These are phyloP conservation scores for Harpagifer antarcticus DNA, from an alignment of 2,797 vertebrate species.

Conservation along the genomic window DNA sequence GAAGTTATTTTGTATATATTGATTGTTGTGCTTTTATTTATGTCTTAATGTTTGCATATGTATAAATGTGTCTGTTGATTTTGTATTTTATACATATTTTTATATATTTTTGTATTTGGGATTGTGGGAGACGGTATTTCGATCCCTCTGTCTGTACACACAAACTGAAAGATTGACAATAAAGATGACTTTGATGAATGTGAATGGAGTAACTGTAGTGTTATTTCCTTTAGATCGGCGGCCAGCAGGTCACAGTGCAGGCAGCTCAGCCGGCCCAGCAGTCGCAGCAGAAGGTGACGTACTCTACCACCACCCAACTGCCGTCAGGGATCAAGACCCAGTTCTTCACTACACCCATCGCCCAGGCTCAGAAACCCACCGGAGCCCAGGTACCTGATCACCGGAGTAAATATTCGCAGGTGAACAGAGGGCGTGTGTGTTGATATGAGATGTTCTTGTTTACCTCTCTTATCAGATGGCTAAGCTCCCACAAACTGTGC, in stretches of 20 bases:
- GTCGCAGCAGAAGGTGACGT: constrained; percentile 88
- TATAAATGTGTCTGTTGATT: too few relatives aligned
- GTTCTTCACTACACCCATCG: constrained; percentile 87
- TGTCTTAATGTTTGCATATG: too few relatives aligned
- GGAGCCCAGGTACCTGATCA: constrained; percentile 83
- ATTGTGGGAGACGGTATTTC: too few relatives aligned
- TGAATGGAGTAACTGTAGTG: background rate
- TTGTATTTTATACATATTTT: too few relatives aligned
- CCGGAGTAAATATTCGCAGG: background rate
- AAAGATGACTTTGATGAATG: background rate
- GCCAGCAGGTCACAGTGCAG: constrained; percentile 91
- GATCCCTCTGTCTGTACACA: too few relatives aligned
- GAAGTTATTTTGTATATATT: too few relatives aligned
- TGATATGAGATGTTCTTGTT: constrained; percentile 48
- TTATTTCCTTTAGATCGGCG: constrained; percentile 77
- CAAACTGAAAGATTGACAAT: too few relatives aligned
- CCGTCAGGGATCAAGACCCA: constrained; percentile 91
- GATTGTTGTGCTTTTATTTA: too few relatives aligned
- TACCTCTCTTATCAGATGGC: constrained; percentile 85
- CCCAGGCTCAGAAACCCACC: constrained; percentile 87
- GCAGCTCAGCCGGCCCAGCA: constrained; percentile 86
- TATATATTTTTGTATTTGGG: too few relatives aligned
- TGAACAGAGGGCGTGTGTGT: background rate
- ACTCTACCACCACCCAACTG: constrained; percentile 82
- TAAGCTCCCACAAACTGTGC: constrained; percentile 94